These are phyloP conservation scores for Cactoblastis cactorum DNA, from an alignment of 2,888 invertebrate species.

Conservation along the genomic window DNA sequence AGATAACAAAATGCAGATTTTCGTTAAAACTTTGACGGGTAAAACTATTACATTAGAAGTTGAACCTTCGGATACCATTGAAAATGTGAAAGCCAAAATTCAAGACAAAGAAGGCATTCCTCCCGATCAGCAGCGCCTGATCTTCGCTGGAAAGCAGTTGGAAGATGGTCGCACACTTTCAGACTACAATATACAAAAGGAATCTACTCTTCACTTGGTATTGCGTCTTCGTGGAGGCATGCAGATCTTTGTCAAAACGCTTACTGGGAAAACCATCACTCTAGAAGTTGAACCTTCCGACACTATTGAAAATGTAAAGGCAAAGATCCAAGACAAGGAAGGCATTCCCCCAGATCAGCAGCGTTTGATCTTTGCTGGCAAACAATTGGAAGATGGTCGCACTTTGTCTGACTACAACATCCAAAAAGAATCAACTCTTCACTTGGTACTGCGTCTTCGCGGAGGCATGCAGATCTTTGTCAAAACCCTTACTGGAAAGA, in stretches of 20 bases:
- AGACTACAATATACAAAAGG: slow-evolving; percentile 35
- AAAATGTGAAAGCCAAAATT: slow-evolving; percentile 35
- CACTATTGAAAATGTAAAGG: slow-evolving; percentile 93
- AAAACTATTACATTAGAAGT: slow-evolving; percentile 44
- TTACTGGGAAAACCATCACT: slow-evolving; percentile 93
- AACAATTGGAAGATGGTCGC: slow-evolving; percentile 34
- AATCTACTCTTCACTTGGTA: slow-evolving; percentile 34
- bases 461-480: slow-evolving; percentile 53
- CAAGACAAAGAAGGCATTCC: slow-evolving; percentile 35
- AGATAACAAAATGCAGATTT: slow-evolving; percentile 56
- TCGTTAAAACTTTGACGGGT: slow-evolving; percentile 37
- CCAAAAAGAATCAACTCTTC: slow-evolving; percentile 36
- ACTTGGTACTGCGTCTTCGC: slow-evolving; percentile 33
- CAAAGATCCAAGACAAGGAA: slow-evolving; percentile 90
- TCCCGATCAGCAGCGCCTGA: slow-evolving; percentile 36
- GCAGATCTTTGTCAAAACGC: slow-evolving; percentile 95
- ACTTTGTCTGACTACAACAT: slow-evolving; percentile 37
- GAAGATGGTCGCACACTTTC: slow-evolving; percentile 35
- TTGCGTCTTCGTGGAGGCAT: slow-evolving; percentile 48
- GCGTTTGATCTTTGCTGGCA: slow-evolving; percentile 38
- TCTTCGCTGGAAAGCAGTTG: slow-evolving; percentile 35
- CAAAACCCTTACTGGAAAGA: slow-evolving; percentile 49
- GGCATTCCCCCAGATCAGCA: slow-evolving; percentile 88
- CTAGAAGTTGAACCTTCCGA: slow-evolving; percentile 91
- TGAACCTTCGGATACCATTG: slow-evolving; percentile 35